phyloP scores from a whole-genome alignment of 2,888 invertebrate species.

The Didymodactylos carnosus region DNA sequence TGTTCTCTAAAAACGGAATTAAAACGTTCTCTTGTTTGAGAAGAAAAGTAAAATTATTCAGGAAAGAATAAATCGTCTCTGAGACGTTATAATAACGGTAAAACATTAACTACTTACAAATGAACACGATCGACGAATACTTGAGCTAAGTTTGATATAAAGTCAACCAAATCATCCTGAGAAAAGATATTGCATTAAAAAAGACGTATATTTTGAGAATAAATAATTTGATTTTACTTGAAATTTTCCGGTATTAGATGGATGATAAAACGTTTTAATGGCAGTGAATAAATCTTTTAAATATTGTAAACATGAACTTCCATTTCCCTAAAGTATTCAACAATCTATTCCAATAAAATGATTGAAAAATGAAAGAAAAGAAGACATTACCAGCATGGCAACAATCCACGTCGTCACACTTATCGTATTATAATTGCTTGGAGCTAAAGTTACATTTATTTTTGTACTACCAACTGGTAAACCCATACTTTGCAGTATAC shows the following conservation, averaged over 20 bases:
- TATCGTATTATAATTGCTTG: slow-evolving; percentile 36
- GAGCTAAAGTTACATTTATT: slow-evolving; percentile 17
- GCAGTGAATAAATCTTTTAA: slow-evolving; percentile 59
- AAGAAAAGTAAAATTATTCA: not conserved
- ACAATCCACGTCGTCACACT: slow-evolving; percentile 40
- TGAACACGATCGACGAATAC: not conserved
- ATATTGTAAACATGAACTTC: slow-evolving; percentile 49
- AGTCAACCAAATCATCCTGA: not conserved
- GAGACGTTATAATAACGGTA: slow-evolving; percentile 39
- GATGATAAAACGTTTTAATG: slow-evolving; percentile 66
- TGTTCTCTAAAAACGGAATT: slow-evolving; percentile 27
- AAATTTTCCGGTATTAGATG: slow-evolving; percentile 59
- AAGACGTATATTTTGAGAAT: no score
- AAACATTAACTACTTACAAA: slow-evolving; percentile 38
- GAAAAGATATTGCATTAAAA: no score
- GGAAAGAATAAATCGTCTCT: not conserved
- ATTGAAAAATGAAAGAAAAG: slow-evolving; percentile 15
- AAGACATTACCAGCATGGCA: slow-evolving; percentile 37
- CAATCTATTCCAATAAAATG: slow-evolving; percentile 9
- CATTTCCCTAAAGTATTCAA: no score
- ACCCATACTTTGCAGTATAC: slow-evolving; percentile 47
- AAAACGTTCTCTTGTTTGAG: not conserved
- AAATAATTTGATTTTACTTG: no score
- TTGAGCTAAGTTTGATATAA: not conserved
- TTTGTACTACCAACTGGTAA: slow-evolving; percentile 49